Evolutionary conservation across 2,888 invertebrate genomes (phyloP).

Genomic region (Stenodera caucasica): DNA sequence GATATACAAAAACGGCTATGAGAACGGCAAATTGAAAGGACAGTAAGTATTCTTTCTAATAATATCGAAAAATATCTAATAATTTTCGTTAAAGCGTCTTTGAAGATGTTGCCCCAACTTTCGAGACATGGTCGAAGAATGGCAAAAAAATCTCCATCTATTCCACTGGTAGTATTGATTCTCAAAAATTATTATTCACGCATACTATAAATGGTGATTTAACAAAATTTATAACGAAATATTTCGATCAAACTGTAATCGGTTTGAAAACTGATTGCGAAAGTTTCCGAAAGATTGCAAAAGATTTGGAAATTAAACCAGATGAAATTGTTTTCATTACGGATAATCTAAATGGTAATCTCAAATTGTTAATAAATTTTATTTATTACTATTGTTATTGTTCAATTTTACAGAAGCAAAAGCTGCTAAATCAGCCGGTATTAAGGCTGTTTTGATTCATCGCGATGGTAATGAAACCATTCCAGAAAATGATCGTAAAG

Average conservation of each 20-base stretch:
- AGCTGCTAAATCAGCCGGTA: constrained; percentile 76
- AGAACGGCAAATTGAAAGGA: constrained; percentile 74
- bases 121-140: constrained; percentile 71
- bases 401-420: constrained; percentile 69
- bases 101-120: constrained; percentile 76
- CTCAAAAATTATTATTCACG: constrained; percentile 85
- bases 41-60: constrained; percentile 71
- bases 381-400: constrained; percentile 9
- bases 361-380: constrained; percentile 19
- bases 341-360: constrained; percentile 76
- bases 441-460: constrained; percentile 68
- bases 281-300: constrained; percentile 79
- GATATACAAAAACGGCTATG: constrained; percentile 86
- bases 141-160: constrained; percentile 75
- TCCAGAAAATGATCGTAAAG: constrained; percentile 60
- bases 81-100: constrained; percentile 70
- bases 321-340: constrained; percentile 83
- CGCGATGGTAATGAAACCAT: constrained; percentile 80
- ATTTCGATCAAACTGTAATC: constrained; percentile 83
- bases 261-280: constrained; percentile 77
- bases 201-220: constrained; percentile 79
- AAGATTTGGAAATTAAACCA: constrained; percentile 65
- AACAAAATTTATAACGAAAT: constrained; percentile 69
- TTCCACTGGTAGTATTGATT: constrained; percentile 89
- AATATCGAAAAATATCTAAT: constrained; percentile 8